These are phyloP conservation scores for Drosophila lacicola DNA, from an alignment of 2,888 invertebrate genomes.

Conservation along the genomic window DNA sequence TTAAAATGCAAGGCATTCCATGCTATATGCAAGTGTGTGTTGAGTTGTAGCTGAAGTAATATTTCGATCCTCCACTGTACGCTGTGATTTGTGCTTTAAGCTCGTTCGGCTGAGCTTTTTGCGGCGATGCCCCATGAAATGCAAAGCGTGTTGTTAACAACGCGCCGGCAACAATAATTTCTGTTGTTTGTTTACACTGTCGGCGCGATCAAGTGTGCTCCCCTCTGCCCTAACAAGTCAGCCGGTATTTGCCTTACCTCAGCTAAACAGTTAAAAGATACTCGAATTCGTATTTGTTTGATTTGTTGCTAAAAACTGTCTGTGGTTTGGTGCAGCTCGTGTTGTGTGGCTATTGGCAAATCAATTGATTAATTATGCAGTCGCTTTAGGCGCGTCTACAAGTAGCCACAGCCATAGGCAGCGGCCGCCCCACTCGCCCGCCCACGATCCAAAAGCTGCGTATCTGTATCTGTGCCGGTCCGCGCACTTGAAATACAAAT, in stretches of 20 bases:
- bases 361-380: constrained; percentile 61
- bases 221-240: background rate
- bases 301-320: constrained; percentile 17
- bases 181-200: constrained; percentile 58
- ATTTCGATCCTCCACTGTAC: constrained; percentile 31
- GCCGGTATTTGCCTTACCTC: constrained; percentile 11
- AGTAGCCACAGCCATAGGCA: constrained; percentile 14
- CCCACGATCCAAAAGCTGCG: constrained; percentile 6
- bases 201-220: constrained; percentile 36
- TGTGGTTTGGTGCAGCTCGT: constrained; percentile 20
- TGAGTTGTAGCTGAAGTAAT: constrained; percentile 11
- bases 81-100: constrained; percentile 36
- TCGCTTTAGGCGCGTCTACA: constrained; percentile 34
- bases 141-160: constrained; percentile 11
- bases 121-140: constrained; percentile 19
- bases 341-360: constrained; percentile 15
- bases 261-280: constrained; percentile 6
- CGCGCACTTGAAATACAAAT: constrained; percentile 66
- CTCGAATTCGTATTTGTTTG: constrained; percentile 22
- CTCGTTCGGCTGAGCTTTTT: constrained; percentile 30
- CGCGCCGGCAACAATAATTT: constrained; percentile 17
- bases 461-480: constrained; percentile 20
- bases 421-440: constrained; percentile 11
- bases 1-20: too few species aligned
- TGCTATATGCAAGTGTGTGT: too few species aligned